Evolutionary conservation across 2,888 invertebrate genomes (phyloP).

Genomic region (Stenchaetothrips biformis): DNA sequence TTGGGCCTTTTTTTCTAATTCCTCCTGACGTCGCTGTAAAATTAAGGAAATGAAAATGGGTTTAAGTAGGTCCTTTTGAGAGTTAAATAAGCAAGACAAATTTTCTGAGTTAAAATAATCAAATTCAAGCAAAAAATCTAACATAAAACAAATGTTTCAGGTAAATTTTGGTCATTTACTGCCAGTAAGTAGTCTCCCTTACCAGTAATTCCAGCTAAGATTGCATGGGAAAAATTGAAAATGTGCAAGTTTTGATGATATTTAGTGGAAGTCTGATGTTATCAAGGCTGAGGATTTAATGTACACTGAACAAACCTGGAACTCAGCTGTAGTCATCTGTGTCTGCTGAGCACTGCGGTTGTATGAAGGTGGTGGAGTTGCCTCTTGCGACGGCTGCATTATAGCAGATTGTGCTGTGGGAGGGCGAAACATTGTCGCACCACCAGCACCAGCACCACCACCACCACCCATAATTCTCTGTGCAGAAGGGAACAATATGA

Average conservation of each 20-base stretch:
- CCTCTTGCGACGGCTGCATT: constrained; percentile 69
- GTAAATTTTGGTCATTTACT: not conserved
- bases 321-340: constrained; percentile 61
- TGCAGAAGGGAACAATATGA: not conserved
- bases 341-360: constrained; percentile 58
- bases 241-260: constrained; percentile 29
- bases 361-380: constrained; percentile 55
- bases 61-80: constrained; percentile 27
- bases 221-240: constrained; percentile 4
- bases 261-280: constrained; percentile 26
- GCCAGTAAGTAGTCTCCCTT: not conserved
- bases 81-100: not conserved
- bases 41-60: constrained; percentile 33
- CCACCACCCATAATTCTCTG: not conserved
- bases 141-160: not conserved
- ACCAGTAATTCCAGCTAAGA: constrained; percentile 16
- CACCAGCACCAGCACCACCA: not conserved
- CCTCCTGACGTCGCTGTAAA: constrained; percentile 74
- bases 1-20: constrained; percentile 85
- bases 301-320: constrained; percentile 55
- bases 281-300: constrained; percentile 24
- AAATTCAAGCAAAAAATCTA: not conserved
- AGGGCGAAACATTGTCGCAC: constrained; percentile 29
- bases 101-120: not conserved
- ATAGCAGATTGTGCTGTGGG: constrained; percentile 66